Evolutionary conservation across 2,113 vertebrate species (phyloP), one percentile per base, ranked within the genome.

Genomic region (Phoenicopterus ruber): DNA sequence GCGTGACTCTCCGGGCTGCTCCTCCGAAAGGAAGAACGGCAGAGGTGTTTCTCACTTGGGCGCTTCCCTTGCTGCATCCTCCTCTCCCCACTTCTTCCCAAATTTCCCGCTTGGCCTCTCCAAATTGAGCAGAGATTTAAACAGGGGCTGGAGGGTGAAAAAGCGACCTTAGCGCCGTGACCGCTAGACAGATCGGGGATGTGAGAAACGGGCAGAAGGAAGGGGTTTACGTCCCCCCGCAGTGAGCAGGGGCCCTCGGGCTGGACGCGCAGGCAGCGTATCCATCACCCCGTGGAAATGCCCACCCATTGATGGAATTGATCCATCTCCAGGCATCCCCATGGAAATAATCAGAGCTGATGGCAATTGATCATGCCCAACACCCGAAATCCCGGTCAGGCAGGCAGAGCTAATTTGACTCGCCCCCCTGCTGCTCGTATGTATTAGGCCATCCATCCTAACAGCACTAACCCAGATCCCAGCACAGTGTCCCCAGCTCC

Each of bases 271-370:
- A 31, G 82, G 84, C 95, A 36, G 86, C 13, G 9, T 79, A 96
- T 97, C 96, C 97, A 97, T 97, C 97, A 97, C 93, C 78, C 89
- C 2, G 1, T 67, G 88, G 96, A 94, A 91, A 47, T 91, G 93
- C 95, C 97, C 97, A 93, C 95, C 92, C 96, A 90, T 73, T 62
- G 95, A 91, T 46, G 95, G 94, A 38, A 97, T 97, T 94, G 97
- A 98, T 97, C 97, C 86, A 90, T 95, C 95, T 95, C 91, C 88
- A 62, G 88, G 94, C 96, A 11, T 84, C 95, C 95, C 95, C 29
- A 3, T 89, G 97, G 97, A 97, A 97, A 76, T 97, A 97, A 98
- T 98, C 90, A 13, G 91, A 97, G 93, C 95, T 96, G 97, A 98
- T 97, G 95, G 96, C 97, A 57, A 98, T 98, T 87, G 97, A 98